Percentiles rank a stretch among this genome's conserved stretches.
phyloP scores from a whole-genome alignment of 2,113 vertebrate genomes.

The Candoia aspera region DNA sequence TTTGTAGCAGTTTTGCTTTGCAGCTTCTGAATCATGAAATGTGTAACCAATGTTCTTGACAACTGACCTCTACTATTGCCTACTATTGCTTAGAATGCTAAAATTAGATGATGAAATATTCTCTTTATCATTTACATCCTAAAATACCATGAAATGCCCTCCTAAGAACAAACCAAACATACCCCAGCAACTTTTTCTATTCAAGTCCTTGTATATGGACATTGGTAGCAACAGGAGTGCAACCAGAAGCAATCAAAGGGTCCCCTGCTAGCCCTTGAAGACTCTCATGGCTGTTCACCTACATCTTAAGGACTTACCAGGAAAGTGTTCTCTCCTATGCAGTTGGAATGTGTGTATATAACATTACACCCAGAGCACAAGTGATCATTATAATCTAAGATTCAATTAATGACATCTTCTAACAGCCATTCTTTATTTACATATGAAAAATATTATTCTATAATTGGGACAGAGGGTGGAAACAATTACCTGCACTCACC shows the following conservation, averaged over 20 bases:
- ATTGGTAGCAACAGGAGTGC: conserved; percentile 7
- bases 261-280: not conserved
- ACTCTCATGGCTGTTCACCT: not conserved
- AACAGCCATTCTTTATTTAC: not conserved
- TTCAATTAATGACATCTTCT: not conserved
- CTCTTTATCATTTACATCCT: conserved; percentile 16
- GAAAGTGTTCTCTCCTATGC: not conserved
- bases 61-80: too few species aligned
- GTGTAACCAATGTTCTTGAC: too few species aligned
- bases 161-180: not conserved
- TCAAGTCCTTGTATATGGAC: conserved; percentile 23
- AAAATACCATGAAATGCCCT: conserved; percentile 38
- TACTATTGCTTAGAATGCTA: not conserved
- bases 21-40: too few species aligned
- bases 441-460: not conserved
- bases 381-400: not conserved
- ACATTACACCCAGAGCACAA: not conserved
- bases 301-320: not conserved
- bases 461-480: not conserved
- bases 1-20: not conserved
- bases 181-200: conserved; percentile 14
- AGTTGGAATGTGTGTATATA: not conserved
- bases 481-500: not conserved
- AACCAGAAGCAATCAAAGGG: not conserved
- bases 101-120: conserved; percentile 39